Evolutionary conservation across 2,797 vertebrate species (phyloP), one percentile per base, ranked within the genome.

Genomic region (Phrynocephalus guinanensis): DNA sequence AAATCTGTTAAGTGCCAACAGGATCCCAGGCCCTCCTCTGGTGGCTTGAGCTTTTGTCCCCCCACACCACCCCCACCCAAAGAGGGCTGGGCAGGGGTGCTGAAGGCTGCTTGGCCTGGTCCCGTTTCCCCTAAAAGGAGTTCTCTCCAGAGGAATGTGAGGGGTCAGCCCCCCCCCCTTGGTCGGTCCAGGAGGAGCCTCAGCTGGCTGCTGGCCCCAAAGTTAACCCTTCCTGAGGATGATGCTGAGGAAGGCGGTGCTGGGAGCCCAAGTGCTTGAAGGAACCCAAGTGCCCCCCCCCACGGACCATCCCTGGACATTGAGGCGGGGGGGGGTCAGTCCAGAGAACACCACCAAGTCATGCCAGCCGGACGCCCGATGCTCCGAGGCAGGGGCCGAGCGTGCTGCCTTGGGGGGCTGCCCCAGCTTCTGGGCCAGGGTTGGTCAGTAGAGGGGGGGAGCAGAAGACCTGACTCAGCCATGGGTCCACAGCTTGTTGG

Each of bases 121-220:
- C 60, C 67, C 52, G 38, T 48, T 92, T 91, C 92, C 97, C 97
- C 92, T 97, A 95, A 90, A 96, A 97, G 96, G 96, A 93, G 88
- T 89, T 86, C 73, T 84, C 82, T 84, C 91, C 5, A 24, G 70
- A 82, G 83, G 87, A 76, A 83, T 28, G 87, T 20, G 5, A 44
- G 22, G 1, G 70, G 16, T 75, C 72, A 79, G 66, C 10, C 24
- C 33, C 52, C 67, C 9, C 13, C 71, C 8, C n/a, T 68, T 9
- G 18, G 13, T 18, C 38, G 50, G 0, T 0, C 60, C 13, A 24
- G 22, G 44, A 48, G 82, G 30, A 8, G 44, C n/a, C 9, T 28
- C 16, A n/a, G 20, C 28, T 79, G 30, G 33, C 7, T 24, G 20
- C 67, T 50, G n/a, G 72, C 18, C 10, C 11, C 3, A 10, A 1